Base-by-base conservation (phyloP, 2,888 invertebrate species). In the Allacma fusca region DNA sequence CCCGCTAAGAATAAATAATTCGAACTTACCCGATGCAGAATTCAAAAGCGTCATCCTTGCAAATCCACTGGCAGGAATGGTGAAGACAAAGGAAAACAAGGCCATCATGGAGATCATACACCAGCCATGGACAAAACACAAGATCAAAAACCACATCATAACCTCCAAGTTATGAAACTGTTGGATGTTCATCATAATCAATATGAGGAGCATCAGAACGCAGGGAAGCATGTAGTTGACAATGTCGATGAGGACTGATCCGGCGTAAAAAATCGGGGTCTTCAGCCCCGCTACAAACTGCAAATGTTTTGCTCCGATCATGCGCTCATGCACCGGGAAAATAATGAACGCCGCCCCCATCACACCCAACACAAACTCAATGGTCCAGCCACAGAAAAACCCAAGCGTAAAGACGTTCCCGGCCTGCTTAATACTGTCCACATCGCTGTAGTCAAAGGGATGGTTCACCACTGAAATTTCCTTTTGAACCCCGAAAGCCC, bases 71-170 rank as follows among this genome's bases (percentile, higher is more conserved):
- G 94, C 90, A 0, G 94, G 92, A 19, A 92, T 90, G 9, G 88
- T 88, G 86, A 94, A 94, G 21, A 90, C 80, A 84, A 91, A 90
- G 0, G 74, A 74, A 29, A 77, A 85, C 13, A 93, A 83, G 85
- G 94, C 95, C 81, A 90, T 90, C 57, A 93, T 87, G 0, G 94
- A 94, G 79, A 95, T 86, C 86, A 91, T 91, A 0, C 92, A 89
- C 85, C 90, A 91, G 0, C 91, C 92, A 86, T 93, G 94, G 65
- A 26, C 85, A 76, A 92, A 84, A 69, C 94, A 86, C 21, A 92
- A 85, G 0, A 91, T 43, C 21, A 81, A 57, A 19, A 80, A 77
- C 44, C 81, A 76, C 0, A 64, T 16, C 59, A 78, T 76, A 68
- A 83, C 67, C 1, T 50, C 23, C 2, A 68, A 26, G 2, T 12